Evolutionary conservation across 2,113 vertebrate genomes (phyloP).

Genomic region (Synodontis membranacea): DNA sequence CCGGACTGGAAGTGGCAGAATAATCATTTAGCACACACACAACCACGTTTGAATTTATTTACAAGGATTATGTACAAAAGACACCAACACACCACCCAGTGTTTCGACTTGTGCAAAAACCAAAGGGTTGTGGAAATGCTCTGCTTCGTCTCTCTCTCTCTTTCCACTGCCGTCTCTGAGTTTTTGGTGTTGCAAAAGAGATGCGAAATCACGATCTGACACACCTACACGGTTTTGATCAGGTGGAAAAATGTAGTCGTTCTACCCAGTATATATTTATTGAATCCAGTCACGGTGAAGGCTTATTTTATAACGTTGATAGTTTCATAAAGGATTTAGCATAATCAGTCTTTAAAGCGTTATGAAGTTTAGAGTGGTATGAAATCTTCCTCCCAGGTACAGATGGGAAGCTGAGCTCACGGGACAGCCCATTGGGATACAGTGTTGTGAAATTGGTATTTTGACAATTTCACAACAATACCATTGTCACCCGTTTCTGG

Average conservation of each 20-base stretch:
- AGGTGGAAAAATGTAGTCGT: not conserved
- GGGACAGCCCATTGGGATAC: not conserved
- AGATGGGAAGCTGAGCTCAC: not conserved
- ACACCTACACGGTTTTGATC: not conserved
- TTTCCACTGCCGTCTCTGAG: not conserved
- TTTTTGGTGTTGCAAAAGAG: not conserved
- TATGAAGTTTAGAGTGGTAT: too few relatives aligned
- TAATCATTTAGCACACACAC: not conserved
- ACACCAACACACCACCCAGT: not conserved
- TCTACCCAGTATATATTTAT: not conserved
- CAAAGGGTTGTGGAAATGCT: not conserved
- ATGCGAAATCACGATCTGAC: not conserved
- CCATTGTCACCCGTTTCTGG: not conserved
- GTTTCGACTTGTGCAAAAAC: not conserved
- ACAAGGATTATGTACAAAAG: not conserved
- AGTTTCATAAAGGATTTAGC: not conserved
- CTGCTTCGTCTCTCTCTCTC: not conserved
- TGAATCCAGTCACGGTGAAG: not conserved
- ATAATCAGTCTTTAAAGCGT: not conserved
- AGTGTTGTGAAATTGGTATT: not conserved
- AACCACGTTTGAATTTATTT: not conserved
- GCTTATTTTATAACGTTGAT: not conserved
- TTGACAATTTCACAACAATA: too few relatives aligned
- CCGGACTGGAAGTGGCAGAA: not conserved
- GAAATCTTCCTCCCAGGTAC: constrained; percentile 5